These are phyloP conservation scores for Quadriops clusia DNA, from an alignment of 2,888 invertebrate genomes.

Conservation along the genomic window DNA sequence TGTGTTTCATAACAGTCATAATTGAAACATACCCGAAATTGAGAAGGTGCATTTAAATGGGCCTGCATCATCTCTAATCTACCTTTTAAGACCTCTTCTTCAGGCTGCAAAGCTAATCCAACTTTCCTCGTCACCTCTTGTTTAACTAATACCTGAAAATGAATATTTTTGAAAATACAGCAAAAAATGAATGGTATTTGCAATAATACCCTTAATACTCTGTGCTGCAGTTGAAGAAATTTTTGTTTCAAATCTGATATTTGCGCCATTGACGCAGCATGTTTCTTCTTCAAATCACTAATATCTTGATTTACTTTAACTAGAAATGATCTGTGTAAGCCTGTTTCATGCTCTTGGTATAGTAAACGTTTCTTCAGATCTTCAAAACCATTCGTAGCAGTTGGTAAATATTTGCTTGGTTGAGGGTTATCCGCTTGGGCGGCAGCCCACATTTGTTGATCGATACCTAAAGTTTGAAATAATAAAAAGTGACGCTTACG, in stretches of 20 bases:
- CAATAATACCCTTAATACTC: slow-evolving; percentile 58
- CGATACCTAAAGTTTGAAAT: slow-evolving; percentile 54
- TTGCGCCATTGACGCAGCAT: slow-evolving; percentile 67
- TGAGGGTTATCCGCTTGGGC: slow-evolving; percentile 94
- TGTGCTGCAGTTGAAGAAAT: slow-evolving; percentile 69
- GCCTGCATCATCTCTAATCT: slow-evolving; percentile 77
- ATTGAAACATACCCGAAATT: slow-evolving; percentile 61
- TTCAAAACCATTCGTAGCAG: slow-evolving; percentile 85
- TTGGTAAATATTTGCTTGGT: slow-evolving; percentile 77
- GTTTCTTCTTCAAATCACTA: slow-evolving; percentile 64
- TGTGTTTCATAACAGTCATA: slow-evolving; percentile 5
- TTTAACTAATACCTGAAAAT: slow-evolving; percentile 67
- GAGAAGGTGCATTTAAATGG: slow-evolving; percentile 81
- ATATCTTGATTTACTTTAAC: slow-evolving; percentile 57
- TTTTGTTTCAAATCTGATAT: slow-evolving; percentile 72
- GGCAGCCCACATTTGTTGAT: slow-evolving; percentile 88
- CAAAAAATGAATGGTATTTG: background rate
- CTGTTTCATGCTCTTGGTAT: slow-evolving; percentile 74
- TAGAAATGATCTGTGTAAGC: slow-evolving; percentile 69
- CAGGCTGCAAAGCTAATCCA: slow-evolving; percentile 75
- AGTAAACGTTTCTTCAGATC: slow-evolving; percentile 70
- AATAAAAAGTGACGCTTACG: slow-evolving; percentile 18
- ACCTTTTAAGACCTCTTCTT: slow-evolving; percentile 82
- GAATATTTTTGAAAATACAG: slow-evolving; percentile 1
- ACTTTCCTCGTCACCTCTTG: slow-evolving; percentile 83